These are phyloP conservation scores for Pachliopta kotzebuea DNA, from an alignment of 2,888 invertebrate genomes.

Conservation along the genomic window DNA sequence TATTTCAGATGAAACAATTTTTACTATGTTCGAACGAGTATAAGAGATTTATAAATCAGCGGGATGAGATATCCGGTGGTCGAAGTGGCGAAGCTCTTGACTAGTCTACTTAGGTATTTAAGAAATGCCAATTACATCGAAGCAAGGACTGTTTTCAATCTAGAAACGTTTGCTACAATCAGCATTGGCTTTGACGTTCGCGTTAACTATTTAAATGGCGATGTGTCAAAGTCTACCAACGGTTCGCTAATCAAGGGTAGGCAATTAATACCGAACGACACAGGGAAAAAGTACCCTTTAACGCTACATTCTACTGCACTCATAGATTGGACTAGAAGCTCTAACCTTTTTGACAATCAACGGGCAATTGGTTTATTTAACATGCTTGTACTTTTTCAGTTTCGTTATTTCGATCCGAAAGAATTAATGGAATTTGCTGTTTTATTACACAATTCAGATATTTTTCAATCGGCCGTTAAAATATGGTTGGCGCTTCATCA, in stretches of 20 bases:
- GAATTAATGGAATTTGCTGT: background rate
- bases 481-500: too few relatives aligned
- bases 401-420: constrained; percentile 5
- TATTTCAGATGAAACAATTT: too few relatives aligned
- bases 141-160: background rate
- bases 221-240: constrained; percentile 11
- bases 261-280: constrained; percentile 10
- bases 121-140: background rate
- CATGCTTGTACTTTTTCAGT: background rate
- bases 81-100: background rate
- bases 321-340: background rate
- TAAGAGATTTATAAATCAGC: too few relatives aligned
- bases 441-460: background rate
- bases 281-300: constrained; percentile 5
- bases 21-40: too few relatives aligned
- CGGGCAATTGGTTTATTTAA: background rate
- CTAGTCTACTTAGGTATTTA: background rate
- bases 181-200: background rate
- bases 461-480: background rate
- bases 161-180: background rate
- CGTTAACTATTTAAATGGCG: constrained; percentile 9
- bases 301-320: constrained; percentile 6
- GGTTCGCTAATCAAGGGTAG: constrained; percentile 13
- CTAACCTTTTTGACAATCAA: constrained; percentile 3
- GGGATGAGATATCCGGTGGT: too few relatives aligned